Evolutionary conservation across 2,113 vertebrate genomes (phyloP).

Genomic region (Labeo rohita): DNA sequence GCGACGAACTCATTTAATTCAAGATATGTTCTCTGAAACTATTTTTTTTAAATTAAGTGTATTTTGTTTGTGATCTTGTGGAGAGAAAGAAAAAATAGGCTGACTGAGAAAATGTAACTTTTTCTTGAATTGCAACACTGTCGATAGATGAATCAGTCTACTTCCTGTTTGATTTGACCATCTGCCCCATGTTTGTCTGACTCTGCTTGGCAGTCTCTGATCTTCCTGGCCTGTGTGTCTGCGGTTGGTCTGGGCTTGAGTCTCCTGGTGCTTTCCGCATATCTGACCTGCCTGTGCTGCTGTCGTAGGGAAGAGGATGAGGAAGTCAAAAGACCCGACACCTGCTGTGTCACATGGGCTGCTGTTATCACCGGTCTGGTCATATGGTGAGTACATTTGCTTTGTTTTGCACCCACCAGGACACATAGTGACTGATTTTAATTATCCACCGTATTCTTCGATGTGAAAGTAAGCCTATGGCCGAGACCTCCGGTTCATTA

Average conservation of each 20-base stretch:
- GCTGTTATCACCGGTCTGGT: slow-evolving; percentile 83
- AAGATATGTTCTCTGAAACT: no score
- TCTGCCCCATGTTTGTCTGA: not conserved
- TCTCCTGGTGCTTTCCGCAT: slow-evolving; percentile 80
- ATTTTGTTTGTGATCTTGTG: no score
- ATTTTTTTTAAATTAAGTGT: no score
- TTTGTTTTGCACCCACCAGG: slow-evolving; percentile 13
- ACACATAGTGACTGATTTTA: not conserved
- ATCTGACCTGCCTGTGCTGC: slow-evolving; percentile 86
- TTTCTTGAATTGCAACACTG: not conserved
- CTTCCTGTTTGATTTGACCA: not conserved
- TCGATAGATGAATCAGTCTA: not conserved
- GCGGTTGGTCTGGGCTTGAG: slow-evolving; percentile 85
- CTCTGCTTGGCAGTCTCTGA: slow-evolving; percentile 78
- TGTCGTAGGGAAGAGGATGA: slow-evolving; percentile 71
- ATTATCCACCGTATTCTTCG: not conserved
- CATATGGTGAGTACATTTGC: slow-evolving; percentile 86
- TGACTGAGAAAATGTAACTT: not conserved
- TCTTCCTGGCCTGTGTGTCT: slow-evolving; percentile 83
- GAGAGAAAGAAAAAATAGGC: not conserved
- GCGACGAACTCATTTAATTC: no score
- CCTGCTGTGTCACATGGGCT: slow-evolving; percentile 87
- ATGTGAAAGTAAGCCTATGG: no score
- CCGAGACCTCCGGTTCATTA: no score
- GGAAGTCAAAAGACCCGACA: slow-evolving; percentile 78